A percentile compares a stretch with the other conserved stretches of the same genome.
phyloP scores from a whole-genome alignment of 2,113 vertebrate genomes.

The Callionymus lyra region DNA sequence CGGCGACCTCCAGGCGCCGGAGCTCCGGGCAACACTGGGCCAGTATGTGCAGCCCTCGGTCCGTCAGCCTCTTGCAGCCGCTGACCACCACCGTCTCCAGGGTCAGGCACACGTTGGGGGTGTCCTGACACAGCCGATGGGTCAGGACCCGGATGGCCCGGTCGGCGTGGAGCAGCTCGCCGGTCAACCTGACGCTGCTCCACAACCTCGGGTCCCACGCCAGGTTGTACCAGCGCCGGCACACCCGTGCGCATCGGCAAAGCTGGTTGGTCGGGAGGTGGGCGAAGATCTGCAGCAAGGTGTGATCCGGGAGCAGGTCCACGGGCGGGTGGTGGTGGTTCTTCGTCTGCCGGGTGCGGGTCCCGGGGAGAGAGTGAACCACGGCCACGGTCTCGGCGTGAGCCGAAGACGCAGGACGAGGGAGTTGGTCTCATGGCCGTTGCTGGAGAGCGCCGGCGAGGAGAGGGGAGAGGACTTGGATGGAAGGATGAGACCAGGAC shows the following conservation, averaged over 20 bases:
- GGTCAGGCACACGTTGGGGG: constrained; percentile 94
- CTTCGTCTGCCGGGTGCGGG: constrained; percentile 71
- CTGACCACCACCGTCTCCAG: constrained; percentile 85
- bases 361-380: constrained; percentile 82
- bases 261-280: constrained; percentile 93
- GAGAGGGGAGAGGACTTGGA: constrained; percentile 76
- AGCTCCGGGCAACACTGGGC: constrained; percentile 95
- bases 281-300: constrained; percentile 81
- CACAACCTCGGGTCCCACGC: constrained; percentile 95
- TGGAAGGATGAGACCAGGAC: constrained; percentile 85
- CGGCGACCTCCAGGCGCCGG: constrained; percentile 80
- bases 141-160: constrained; percentile 89
- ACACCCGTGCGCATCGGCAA: constrained; percentile 86
- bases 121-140: constrained; percentile 92
- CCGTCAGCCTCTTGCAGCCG: constrained; percentile 90
- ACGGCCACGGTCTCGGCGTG: constrained; percentile 86
- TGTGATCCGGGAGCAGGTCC: constrained; percentile 81
- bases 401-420: constrained; percentile 83
- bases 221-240: constrained; percentile 94
- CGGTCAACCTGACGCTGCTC: constrained; percentile 80
- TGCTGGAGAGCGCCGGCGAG: constrained; percentile 73
- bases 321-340: constrained; percentile 72
- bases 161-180: constrained; percentile 88
- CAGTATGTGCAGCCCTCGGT: constrained; percentile 88
- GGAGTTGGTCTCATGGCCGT: constrained; percentile 74